phyloP scores from a whole-genome alignment of 2,113 vertebrate genomes.

The Hippotragus niger region DNA sequence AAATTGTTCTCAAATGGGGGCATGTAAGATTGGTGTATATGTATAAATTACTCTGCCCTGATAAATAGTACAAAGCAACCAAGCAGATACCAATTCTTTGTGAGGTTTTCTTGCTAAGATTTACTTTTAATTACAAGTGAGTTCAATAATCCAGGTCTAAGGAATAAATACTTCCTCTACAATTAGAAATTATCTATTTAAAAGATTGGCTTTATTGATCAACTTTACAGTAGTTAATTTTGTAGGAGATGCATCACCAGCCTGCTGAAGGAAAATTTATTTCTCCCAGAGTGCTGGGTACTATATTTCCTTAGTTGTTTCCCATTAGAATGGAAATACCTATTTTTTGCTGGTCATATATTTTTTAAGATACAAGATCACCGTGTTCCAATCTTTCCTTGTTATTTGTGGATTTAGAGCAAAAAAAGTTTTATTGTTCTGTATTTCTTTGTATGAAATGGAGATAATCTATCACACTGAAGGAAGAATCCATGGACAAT shows the following conservation, averaged over 20 bases:
- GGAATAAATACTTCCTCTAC: conserved; percentile 46
- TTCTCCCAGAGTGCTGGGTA: not conserved
- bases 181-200: conserved; percentile 51
- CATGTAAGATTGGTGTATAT: not conserved
- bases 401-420: not conserved
- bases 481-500: not conserved
- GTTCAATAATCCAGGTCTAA: conserved; percentile 40
- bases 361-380: conserved; percentile 17
- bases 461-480: not conserved
- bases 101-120: conserved; percentile 54
- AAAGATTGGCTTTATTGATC: conserved; percentile 63
- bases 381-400: not conserved
- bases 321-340: not conserved
- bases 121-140: conserved; percentile 59
- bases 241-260: not conserved
- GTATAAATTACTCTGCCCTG: not conserved
- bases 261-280: conserved; percentile 13
- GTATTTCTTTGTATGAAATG: not conserved
- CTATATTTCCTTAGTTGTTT: not conserved
- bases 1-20: not conserved
- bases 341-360: not conserved
- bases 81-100: not conserved
- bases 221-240: conserved; percentile 52
- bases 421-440: not conserved
- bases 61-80: not conserved